Base-by-base conservation (phyloP, 1,140 invertebrate genomes). In the Apis cerana region DNA sequence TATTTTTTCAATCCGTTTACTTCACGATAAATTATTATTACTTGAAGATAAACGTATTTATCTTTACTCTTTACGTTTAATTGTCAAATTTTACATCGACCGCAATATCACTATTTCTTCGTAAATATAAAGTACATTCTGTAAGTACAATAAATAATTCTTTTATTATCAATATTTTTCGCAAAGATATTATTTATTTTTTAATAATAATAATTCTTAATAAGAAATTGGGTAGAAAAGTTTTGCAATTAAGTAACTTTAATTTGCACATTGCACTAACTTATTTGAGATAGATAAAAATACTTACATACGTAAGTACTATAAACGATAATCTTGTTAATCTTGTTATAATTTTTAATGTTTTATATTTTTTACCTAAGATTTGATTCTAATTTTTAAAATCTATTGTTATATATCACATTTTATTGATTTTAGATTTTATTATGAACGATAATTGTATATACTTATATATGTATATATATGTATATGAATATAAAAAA, bases 1-100 rank as follows among this genome's bases (percentile, higher is more conserved):
- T 75, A 78, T 67, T 81, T 76, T 72, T 78, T 77, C 21, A 54
- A 54, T 71, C 58, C 54, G 48, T 80, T 82, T 75, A 58, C 17
- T 52, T 65, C 43, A 17, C 11, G 61, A 77, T 85, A 87, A 87
- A 85, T 19, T 65, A 80, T 82, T 77, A 61, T 62, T 33, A 27
- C 13, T 56, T 23, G 12, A 48, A 80, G 69, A 74, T 64, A 65
- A 67, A 77, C 59, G 9, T 76, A 61, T 75, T 82, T 71, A 23
- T 75, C 50, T 5, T 23, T 27, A 54, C 48, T 56, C 33, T 15
- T 11, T 33, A 62, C n/a, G 17, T 54, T 33, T 54, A 62, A 19
- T 52, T 81, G 50, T 65, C 27, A 71, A 23, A 43, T 27, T n/a
- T 72, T 65, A 43, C 62, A 58, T 52, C 27, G 48, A 17, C n/a